Base-by-base conservation (phyloP, 2,888 invertebrate genomes). In the Sipha maydis region DNA sequence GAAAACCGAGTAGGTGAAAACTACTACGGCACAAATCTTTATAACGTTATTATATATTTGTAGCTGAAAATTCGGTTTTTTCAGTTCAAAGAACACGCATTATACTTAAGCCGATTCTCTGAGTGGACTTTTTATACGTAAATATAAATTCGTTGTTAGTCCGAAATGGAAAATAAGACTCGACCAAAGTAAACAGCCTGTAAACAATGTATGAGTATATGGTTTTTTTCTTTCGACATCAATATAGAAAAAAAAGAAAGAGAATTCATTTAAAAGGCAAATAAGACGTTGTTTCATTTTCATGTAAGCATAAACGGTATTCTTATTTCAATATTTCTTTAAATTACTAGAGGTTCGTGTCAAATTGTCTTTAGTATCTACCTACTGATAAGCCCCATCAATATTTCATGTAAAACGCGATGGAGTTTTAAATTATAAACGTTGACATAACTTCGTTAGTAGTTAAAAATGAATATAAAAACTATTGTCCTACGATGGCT, bases 181-280 rank as follows among this genome's bases (percentile, higher is more conserved):
- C 19, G 28, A 67, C 80, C 61, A 28, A 82, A 67, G 38, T 28
- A 41, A 69, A 82, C 80, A 34, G 38, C 69, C 41, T 28, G 80
- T 82, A 69, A 69, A 80, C 67, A 67, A 38, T 25, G n/a, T 25
- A 34, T 25, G 34, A 34, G 34, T 41, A 41, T 41, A 54, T 54
- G 25, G 61, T 76, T 78, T 31, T 25, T 56, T 78, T 54, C 31
- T 21, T 78, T 56, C 31, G 8, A 25, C 61, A 25, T 61, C 61
- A 21, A 25, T 61, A 61, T 5, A 61, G 3, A 61, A 61, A 61
- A 14, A 61, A 61, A 61, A 21, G 25, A 19, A 61, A 80, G 19
- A n/a, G 38, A 61, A 67, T 80, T 38, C 80, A 61, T 67, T 67
- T 67, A 80, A 38, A 67, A 61, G 25, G 48, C 17, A 79, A 61